These are phyloP conservation scores for Hesperia comma DNA, from an alignment of 2,888 invertebrate species.

Conservation along the genomic window DNA sequence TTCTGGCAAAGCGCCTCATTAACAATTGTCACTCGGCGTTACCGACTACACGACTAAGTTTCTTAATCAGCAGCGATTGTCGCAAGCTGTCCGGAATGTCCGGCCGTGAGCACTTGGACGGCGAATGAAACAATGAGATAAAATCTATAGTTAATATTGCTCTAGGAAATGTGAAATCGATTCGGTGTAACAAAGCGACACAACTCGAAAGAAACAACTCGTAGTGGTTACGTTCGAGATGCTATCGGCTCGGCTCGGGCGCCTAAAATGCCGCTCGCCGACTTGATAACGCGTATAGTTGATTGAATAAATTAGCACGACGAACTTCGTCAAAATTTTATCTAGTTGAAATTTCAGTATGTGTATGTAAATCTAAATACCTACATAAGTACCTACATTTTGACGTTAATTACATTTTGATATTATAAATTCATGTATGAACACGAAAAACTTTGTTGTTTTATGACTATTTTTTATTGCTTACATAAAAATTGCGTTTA, in stretches of 20 bases:
- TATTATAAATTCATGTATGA: too few species aligned
- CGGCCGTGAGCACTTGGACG: not conserved
- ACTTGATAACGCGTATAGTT: not conserved
- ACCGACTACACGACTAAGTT: not conserved
- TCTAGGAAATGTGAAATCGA: not conserved
- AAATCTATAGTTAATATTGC: slow-evolving; percentile 2
- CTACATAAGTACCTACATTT: too few species aligned
- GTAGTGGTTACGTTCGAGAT: not conserved
- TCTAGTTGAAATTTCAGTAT: not conserved
- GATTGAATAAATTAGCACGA: not conserved
- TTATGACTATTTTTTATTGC: too few species aligned
- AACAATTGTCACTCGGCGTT: too few species aligned
- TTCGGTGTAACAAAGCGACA: not conserved
- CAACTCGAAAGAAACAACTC: slow-evolving; percentile 6
- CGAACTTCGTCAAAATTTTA: not conserved
- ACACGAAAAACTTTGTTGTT: too few species aligned
- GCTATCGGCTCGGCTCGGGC: not conserved
- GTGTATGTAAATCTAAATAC: too few species aligned
- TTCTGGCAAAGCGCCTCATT: too few species aligned
- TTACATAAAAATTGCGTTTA: too few species aligned
- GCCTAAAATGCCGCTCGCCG: not conserved
- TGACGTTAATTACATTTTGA: not conserved
- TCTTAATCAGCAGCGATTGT: not conserved
- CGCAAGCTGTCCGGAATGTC: not conserved
- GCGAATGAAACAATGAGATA: slow-evolving; percentile 4